Evolutionary conservation across 2,797 vertebrate species (phyloP).

Genomic region (Cuculus canorus): DNA sequence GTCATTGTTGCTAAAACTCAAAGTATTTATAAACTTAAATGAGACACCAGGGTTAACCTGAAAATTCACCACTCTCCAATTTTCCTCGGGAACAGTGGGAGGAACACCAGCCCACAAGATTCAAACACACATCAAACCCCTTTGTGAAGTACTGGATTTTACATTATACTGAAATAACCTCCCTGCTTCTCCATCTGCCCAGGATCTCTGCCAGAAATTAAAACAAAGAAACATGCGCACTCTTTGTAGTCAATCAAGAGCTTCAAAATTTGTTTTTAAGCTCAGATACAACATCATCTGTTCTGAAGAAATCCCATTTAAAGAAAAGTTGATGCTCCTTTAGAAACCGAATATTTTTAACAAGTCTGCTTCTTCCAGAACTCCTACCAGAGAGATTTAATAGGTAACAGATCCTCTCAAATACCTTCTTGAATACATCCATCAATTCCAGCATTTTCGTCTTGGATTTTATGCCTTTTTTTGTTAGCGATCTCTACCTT

Average conservation of each 20-base stretch:
- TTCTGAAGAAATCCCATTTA: neutral
- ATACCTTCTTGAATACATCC: neutral
- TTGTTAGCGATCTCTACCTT: neutral
- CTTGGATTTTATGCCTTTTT: neutral
- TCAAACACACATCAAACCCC: neutral
- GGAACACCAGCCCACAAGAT: neutral
- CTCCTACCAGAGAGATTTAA: neutral
- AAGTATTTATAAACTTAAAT: neutral
- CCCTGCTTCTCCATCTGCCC: constrained; percentile 37
- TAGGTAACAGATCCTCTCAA: neutral
- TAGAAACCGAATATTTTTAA: neutral
- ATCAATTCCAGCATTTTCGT: neutral
- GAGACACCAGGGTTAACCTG: neutral
- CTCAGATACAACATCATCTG: constrained; percentile 16
- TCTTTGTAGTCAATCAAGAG: neutral
- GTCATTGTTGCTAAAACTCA: neutral
- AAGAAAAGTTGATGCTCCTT: neutral
- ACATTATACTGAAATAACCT: constrained; percentile 17
- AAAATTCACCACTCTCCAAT: neutral
- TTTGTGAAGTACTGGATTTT: constrained; percentile 1
- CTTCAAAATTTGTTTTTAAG: neutral
- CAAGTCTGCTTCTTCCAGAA: neutral
- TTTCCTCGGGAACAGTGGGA: neutral
- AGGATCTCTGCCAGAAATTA: constrained; percentile 5
- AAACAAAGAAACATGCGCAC: constrained; percentile 13